Base-by-base conservation (phyloP, 2,797 vertebrate species). In the Catharus ustulatus region DNA sequence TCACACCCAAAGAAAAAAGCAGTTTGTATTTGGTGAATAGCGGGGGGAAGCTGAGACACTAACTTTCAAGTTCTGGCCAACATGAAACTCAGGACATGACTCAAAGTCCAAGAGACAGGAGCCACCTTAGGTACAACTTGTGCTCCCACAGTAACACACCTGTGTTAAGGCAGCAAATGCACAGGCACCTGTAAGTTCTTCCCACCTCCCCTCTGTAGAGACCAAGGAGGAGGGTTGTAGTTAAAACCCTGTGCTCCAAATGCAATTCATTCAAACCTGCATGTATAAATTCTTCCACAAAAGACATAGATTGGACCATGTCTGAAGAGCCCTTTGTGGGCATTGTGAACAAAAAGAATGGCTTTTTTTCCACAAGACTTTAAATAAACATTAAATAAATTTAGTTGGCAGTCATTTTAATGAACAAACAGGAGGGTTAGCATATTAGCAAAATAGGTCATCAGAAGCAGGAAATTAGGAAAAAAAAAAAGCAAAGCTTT, bases 401-500 rank as follows among this genome's bases (percentile, higher is more conserved):
- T 73, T 43, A 84, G 34, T 32, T 87, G 21, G 48, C 22, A 69
- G 76, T 90, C 45, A 63, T 72, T 93, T 94, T 88, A 86, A 86
- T 38, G 45, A 89, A 84, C 46, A 78, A 95, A 69, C 55, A 79
- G 55, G 52, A 67, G 69, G 30, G 63, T 55, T 88, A 84, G 76
- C 32, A 24, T 78, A 59, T 79, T 76, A 82, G 66, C 32, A 93
- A 94, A 96, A 90, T 34, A 84, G 86, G 90, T 95, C 88, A 92
- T 26, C 40, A 78, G 43, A 91, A 94, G 43, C 40, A 55, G 51
- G 40, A 93, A 94, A 91, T 51, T 27, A 24, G 27, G 4, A 38
- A 38, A 26, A 77, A 34, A 45, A 58, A 64, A 51, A 38, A 26
- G 6, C 22, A 80, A 87, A 78, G 62, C 66, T 95, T 73, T 73